Evolutionary conservation across 2,888 invertebrate genomes (phyloP).

Genomic region (Ichneumoninae sp.): DNA sequence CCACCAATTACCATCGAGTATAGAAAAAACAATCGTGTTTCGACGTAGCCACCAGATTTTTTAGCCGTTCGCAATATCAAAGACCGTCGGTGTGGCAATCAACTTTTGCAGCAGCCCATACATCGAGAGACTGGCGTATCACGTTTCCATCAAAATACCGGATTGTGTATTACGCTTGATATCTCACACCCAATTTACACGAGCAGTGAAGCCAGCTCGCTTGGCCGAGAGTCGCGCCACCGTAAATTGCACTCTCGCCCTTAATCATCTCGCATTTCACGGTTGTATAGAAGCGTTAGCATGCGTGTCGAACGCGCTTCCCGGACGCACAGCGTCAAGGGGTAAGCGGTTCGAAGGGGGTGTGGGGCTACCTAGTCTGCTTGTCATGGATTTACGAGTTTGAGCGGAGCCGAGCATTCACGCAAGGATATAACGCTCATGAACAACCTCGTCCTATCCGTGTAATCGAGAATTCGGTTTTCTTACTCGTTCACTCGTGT

Average conservation of each 20-base stretch:
- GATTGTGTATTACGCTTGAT: conserved; percentile 66
- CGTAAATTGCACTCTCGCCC: conserved; percentile 67
- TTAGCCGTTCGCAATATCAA: not conserved
- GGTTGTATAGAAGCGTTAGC: conserved; percentile 66
- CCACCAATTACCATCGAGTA: not conserved
- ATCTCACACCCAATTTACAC: conserved; percentile 63
- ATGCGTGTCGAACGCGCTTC: conserved; percentile 65
- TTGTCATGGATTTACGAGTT: conserved; percentile 65
- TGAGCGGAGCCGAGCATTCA: conserved; percentile 49
- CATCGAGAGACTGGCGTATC: conserved; percentile 2
- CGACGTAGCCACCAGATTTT: not conserved
- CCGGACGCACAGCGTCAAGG: conserved; percentile 32
- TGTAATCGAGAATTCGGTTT: conserved; percentile 27
- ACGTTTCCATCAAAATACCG: conserved; percentile 63
- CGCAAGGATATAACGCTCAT: conserved; percentile 42
- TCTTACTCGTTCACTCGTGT: conserved; percentile 25
- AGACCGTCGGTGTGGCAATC: not conserved
- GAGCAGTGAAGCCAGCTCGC: conserved; percentile 26
- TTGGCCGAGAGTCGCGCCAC: conserved; percentile 61
- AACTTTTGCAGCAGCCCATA: not conserved
- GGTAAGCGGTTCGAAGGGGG: conserved; percentile 29
- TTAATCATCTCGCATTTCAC: conserved; percentile 67
- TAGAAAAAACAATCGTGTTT: not conserved
- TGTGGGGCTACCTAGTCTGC: conserved; percentile 51
- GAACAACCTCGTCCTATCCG: conserved; percentile 11